Conservation (phyloP, 2,113 vertebrate species). For the Pollimyrus isidori region DNA sequence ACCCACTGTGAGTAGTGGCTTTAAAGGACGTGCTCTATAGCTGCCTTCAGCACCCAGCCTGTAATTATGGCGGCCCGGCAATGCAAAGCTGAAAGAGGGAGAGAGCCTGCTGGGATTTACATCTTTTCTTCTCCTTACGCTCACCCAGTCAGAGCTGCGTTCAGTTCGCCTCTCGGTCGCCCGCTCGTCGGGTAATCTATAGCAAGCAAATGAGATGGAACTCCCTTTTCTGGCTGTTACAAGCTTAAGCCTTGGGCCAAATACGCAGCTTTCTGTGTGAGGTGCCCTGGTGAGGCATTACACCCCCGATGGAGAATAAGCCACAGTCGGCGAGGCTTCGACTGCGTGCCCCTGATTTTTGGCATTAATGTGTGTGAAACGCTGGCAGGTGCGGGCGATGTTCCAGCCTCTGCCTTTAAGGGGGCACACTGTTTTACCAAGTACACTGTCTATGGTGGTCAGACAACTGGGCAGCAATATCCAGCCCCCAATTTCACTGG, state of each 20-base stretch:
- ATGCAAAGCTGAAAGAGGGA: not conserved
- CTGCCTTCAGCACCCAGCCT: not conserved
- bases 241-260: conserved; percentile 14
- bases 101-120: not conserved
- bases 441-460: not conserved
- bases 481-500: not conserved
- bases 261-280: not conserved
- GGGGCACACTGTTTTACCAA: not conserved
- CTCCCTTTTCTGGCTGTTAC: not conserved
- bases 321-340: not conserved
- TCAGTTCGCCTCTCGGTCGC: not conserved
- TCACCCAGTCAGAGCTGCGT: not conserved
- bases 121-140: not conserved
- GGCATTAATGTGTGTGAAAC: not conserved
- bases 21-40: not conserved
- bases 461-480: not conserved
- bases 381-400: not conserved
- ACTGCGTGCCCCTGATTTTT: not conserved
- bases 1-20: not conserved
- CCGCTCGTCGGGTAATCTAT: not conserved
- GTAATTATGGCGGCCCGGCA: not conserved
- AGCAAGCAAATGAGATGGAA: conserved; percentile 14
- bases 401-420: not conserved
- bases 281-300: not conserved
- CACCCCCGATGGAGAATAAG: not conserved